A percentile compares a stretch with the other conserved stretches of the same genome.
Conservation (phyloP, 1,140 invertebrate species). For the Latrodectus geometricus region DNA sequence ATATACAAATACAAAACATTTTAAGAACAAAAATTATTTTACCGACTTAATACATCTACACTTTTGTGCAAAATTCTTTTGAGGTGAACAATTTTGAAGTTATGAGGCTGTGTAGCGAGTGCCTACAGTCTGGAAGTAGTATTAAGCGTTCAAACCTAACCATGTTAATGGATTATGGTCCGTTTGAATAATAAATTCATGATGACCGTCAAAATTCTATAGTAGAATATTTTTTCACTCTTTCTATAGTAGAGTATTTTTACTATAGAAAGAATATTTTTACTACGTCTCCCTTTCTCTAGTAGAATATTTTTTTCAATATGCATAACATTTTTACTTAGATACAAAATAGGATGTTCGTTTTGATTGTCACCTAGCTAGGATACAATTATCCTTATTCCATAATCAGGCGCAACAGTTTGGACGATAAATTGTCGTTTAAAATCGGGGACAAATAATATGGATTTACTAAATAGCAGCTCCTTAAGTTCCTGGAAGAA, state of each 20-base stretch:
- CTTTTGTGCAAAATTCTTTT: too few relatives aligned
- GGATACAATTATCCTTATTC: not conserved
- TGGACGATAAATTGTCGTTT: not conserved
- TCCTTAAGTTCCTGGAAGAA: not conserved
- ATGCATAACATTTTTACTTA: constrained; percentile 16
- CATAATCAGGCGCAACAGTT: not conserved
- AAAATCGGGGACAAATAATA: not conserved
- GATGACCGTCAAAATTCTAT: constrained; percentile 1
- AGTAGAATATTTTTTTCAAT: too few relatives aligned
- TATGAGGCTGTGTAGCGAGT: too few relatives aligned
- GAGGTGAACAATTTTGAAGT: too few relatives aligned
- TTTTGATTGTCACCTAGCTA: not conserved
- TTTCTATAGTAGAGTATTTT: not conserved
- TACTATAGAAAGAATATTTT: not conserved
- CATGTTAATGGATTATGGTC: not conserved
- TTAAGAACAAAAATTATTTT: too few relatives aligned
- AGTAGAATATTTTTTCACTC: not conserved
- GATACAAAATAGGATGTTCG: not conserved
- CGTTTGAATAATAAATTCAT: not conserved
- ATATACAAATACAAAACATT: too few relatives aligned
- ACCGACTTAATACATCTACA: too few relatives aligned
- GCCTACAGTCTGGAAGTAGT: too few relatives aligned
- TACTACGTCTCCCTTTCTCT: too few relatives aligned
- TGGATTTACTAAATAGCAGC: not conserved
- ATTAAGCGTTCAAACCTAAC: not conserved